Evolutionary conservation across 2,113 vertebrate genomes (phyloP), one percentile per base, ranked within the genome.

Genomic region (Isichthys henryi): DNA sequence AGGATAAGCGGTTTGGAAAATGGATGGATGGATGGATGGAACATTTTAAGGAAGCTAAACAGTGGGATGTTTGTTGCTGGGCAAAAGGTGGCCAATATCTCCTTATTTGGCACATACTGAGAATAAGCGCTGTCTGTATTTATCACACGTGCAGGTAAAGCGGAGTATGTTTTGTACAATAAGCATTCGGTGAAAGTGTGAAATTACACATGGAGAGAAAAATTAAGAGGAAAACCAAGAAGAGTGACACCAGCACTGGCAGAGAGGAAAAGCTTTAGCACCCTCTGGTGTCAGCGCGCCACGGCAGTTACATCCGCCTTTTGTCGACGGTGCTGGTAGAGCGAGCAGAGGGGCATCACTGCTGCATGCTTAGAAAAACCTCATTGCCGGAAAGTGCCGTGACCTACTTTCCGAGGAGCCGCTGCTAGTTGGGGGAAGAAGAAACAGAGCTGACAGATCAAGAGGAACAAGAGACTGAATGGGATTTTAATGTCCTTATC

Each of bases 181-280:
- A 83, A 53, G 49, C 50, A 56, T 53, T 56, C 46, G 48, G 80
- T 6, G n/a, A 13, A 80, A 66, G 84, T 62, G 43, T 35, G 58
- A 90, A 89, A 88, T 88, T 56, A 92, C 88, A 53, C 82, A 70
- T 86, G 89, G 89, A 88, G 88, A 90, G 90, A 89, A 88, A 89
- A 91, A 66, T 88, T 39, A 88, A 89, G 80, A 77, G 17, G 23
- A 83, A 62, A 89, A 85, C 88, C 89, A 84, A 62, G 88, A 87
- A 82, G 89, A 74, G 89, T 31, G 89, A 90, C 23, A 82, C 77
- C 15, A 90, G 50, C 89, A 91, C 90, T 39, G 88, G 91, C 21
- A 93, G 95, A 95, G 92, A 94, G 93, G 94, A 95, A 93, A 95
- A 95, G 94, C 95, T 96, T 96, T 96, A 95, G 96, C 95, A 95